Base-by-base conservation (phyloP, 2,888 invertebrate species). In the Hemicrepidius hirtus region DNA sequence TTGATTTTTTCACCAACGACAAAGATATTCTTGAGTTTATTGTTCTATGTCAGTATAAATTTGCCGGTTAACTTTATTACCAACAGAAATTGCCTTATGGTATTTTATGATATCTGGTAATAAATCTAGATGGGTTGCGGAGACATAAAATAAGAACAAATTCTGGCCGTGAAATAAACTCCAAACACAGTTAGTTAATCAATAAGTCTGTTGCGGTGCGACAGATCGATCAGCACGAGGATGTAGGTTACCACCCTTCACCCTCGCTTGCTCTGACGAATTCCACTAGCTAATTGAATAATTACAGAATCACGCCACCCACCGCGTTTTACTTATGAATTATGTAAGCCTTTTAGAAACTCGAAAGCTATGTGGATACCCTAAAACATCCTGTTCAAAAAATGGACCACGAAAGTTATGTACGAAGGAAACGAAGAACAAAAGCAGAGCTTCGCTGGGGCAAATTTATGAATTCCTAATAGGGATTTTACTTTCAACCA, bases 161-260 rank as follows among this genome's bases (percentile, higher is more conserved):
- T 35, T 37, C 20, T 57, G 37, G 37, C 21, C 40, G 57, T 37
- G 37, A 57, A 57, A 32, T 57, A 37, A 37, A 35, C 18, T 37
- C 37, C 12, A 50, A 50, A 50, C 24, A 13, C 35, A 24, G 44
- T 66, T 20, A 24, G 44, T 66, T 55, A 64, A 69, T 69, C 69
- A 64, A 69, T 69, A 69, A 24, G 55, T 46, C 40, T 53, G 62
- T 60, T 49, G 69, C 55, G 69, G 44, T 64, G 64, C 64, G 64
- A 69, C 69, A 64, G 64, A 69, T 69, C 69, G 69, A 69, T 69
- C 55, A 64, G 69, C 64, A 62, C 63, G 32, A 40, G 55, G 55
- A 66, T 66, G 66, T 64, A 66, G 66, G 66, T 66, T 66, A 66
- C 66, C 55, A 40, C 53, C 40, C 49, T 66, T 55, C 53, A 28